Conservation (phyloP, 1,140 invertebrate genomes). For the Lineus longissimus region DNA sequence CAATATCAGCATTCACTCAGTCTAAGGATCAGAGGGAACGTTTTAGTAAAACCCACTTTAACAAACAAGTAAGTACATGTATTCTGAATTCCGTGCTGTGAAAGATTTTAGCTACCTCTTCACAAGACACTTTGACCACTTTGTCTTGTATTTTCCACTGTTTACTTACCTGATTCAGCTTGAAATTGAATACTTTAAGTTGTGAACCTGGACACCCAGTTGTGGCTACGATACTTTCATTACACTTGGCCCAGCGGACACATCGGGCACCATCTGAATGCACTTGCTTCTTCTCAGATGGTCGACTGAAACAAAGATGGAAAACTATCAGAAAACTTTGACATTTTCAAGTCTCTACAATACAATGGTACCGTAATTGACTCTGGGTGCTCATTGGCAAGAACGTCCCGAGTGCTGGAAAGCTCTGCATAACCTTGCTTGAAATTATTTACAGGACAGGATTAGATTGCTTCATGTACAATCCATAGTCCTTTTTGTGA, state of each 20-base stretch:
- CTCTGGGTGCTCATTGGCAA: no score
- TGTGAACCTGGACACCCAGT: conserved; percentile 43
- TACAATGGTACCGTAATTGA: no score
- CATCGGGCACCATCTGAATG: conserved; percentile 36
- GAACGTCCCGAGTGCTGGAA: no score
- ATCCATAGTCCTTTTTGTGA: no score
- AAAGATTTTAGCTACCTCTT: not conserved
- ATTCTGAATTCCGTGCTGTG: not conserved
- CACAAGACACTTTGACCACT: not conserved
- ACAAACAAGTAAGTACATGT: not conserved
- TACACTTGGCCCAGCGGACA: conserved; percentile 42
- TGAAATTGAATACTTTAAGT: conserved; percentile 47
- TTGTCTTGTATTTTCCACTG: not conserved
- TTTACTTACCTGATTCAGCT: conserved; percentile 43
- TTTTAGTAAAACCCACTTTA: no score
- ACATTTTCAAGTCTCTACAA: no score
- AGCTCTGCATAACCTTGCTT: no score
- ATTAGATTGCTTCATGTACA: no score
- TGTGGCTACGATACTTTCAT: conserved; percentile 42
- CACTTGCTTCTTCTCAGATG: conserved; percentile 42
- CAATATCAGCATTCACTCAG: no score
- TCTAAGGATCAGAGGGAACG: no score
- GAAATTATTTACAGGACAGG: no score
- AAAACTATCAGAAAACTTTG: not conserved
- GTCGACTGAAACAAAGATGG: conserved; percentile 32